A percentile compares a stretch with the other conserved stretches of the same genome.
Evolutionary conservation across 2,113 vertebrate species (phyloP).

Genomic region (Pangasianodon hypophthalmus): DNA sequence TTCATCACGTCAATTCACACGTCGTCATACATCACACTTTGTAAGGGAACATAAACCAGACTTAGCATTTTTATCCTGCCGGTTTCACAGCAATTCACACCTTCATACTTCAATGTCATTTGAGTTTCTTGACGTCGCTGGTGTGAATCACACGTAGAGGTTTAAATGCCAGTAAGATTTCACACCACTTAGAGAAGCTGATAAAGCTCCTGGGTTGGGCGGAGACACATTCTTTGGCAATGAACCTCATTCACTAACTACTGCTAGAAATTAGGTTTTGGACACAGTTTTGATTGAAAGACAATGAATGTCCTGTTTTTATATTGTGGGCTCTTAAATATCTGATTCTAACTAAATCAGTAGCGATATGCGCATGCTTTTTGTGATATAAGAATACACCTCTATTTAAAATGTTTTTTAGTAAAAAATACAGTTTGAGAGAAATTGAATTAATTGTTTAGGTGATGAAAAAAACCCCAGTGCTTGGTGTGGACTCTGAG

Average conservation of each 20-base stretch:
- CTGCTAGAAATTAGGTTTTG: not conserved
- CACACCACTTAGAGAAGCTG: slow-evolving; percentile 2
- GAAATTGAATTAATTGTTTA: not conserved
- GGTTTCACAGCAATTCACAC: slow-evolving; percentile 37
- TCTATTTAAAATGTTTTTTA: too few relatives aligned
- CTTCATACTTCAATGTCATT: not conserved
- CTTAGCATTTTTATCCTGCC: not conserved
- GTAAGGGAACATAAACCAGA: slow-evolving; percentile 4
- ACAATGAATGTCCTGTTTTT: not conserved
- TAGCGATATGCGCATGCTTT: not conserved
- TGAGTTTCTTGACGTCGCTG: not conserved
- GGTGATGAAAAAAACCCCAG: not conserved
- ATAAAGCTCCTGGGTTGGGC: not conserved
- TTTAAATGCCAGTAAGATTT: not conserved
- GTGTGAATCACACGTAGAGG: not conserved
- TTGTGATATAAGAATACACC: too few relatives aligned
- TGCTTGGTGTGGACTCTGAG: not conserved
- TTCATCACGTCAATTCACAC: not conserved
- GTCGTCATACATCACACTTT: not conserved
- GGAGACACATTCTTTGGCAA: not conserved
- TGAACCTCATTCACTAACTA: not conserved
- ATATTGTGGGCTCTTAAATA: not conserved
- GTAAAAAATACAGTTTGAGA: not conserved
- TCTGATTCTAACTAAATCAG: not conserved
- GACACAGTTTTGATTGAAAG: not conserved